Evolutionary conservation across 2,888 invertebrate species (phyloP).

Genomic region (Thymelicus lineola): DNA sequence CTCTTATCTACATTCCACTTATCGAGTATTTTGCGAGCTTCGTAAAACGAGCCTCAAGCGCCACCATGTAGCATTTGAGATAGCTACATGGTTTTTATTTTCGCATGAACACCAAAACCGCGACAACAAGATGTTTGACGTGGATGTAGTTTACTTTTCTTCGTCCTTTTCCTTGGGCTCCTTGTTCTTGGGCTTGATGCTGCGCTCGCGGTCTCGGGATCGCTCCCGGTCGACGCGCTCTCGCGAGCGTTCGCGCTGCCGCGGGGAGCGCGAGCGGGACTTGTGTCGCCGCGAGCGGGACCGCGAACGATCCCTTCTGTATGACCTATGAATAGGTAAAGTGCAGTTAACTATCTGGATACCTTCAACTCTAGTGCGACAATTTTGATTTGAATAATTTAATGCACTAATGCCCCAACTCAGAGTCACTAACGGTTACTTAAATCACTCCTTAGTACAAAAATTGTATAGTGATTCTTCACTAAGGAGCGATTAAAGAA

Average conservation of each 20-base stretch:
- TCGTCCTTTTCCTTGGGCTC: constrained; percentile 89
- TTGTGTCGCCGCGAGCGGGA: constrained; percentile 89
- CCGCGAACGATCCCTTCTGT: constrained; percentile 88
- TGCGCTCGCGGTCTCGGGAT: constrained; percentile 72
- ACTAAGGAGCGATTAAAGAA: too few relatives aligned
- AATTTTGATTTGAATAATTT: too few relatives aligned
- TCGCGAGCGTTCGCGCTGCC: constrained; percentile 68
- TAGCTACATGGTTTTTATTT: background rate
- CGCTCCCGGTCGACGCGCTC: constrained; percentile 71
- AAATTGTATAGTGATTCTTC: too few relatives aligned
- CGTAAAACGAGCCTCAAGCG: background rate
- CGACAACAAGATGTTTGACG: background rate
- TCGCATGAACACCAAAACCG: background rate
- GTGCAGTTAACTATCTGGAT: background rate
- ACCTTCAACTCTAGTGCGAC: too few relatives aligned
- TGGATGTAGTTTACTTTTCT: constrained; percentile 80
- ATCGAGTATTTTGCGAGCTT: background rate
- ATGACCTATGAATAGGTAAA: constrained; percentile 75
- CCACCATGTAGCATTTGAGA: background rate
- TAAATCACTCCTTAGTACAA: too few relatives aligned
- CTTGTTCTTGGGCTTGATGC: constrained; percentile 83
- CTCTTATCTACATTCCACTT: background rate
- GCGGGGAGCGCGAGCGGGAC: constrained; percentile 89
- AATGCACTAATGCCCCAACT: too few relatives aligned
- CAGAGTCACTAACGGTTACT: too few relatives aligned